Percentiles rank a stretch among this genome's conserved stretches.
These are phyloP conservation scores for Catharus bicknelli DNA, from an alignment of 2,113 vertebrate genomes.

Conservation along the genomic window DNA sequence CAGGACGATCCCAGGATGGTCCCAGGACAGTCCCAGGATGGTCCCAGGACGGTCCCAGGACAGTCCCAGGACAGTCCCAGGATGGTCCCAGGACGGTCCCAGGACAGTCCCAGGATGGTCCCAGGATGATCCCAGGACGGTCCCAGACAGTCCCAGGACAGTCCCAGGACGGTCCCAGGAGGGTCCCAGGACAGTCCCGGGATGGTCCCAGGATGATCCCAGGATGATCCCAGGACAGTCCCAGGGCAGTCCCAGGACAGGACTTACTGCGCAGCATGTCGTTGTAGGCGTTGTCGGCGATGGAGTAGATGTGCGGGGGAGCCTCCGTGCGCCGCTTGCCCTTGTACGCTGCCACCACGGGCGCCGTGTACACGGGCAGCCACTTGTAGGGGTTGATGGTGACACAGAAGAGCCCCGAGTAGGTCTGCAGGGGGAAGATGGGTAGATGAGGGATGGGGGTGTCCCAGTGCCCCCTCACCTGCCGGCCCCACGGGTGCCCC, in stretches of 20 bases:
- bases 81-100: too few species aligned
- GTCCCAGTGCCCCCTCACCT: rapidly evolving
- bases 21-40: too few species aligned
- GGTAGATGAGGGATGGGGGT: rapidly evolving
- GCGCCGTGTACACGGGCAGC: slow-evolving; percentile 88
- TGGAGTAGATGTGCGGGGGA: slow-evolving; percentile 90
- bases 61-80: too few species aligned
- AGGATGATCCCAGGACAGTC: too few species aligned
- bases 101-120: too few species aligned
- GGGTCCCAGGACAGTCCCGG: too few species aligned
- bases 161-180: too few species aligned
- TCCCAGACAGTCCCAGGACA: too few species aligned
- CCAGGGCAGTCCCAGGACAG: neutral
- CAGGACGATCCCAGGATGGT: too few species aligned
- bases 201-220: too few species aligned
- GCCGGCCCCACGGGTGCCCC: rapidly evolving
- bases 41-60: too few species aligned
- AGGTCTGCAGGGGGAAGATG: slow-evolving; percentile 76
- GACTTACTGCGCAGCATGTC: slow-evolving; percentile 90
- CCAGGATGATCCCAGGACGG: too few species aligned
- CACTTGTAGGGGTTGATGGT: slow-evolving; percentile 96
- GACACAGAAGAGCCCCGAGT: slow-evolving; percentile 94
- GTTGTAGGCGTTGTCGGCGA: slow-evolving; percentile 91
- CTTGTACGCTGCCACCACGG: slow-evolving; percentile 88
- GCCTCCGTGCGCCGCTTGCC: slow-evolving; percentile 88